A percentile compares a stretch with the other conserved stretches of the same genome.
These are phyloP conservation scores for Xanthorhoe designata DNA, from an alignment of 2,888 invertebrate genomes.

Conservation along the genomic window DNA sequence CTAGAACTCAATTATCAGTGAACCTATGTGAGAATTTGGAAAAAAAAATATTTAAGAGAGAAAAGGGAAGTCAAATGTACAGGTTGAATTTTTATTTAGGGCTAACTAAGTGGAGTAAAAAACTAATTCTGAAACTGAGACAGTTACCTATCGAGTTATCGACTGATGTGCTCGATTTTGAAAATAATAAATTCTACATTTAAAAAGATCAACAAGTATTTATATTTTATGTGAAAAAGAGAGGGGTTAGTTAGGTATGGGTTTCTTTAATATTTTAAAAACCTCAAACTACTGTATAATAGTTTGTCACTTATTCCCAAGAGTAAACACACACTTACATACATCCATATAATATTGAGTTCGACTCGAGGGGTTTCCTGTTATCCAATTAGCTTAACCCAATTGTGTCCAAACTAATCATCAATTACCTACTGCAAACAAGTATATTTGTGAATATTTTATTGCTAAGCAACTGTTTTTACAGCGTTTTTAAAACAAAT, in stretches of 20 bases:
- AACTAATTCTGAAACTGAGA: no score
- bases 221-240: no score
- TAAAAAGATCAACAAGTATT: no score
- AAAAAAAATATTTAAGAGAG: no score
- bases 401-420: slow-evolving; percentile 71
- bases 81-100: no score
- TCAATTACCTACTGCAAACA: slow-evolving; percentile 59
- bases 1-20: no score
- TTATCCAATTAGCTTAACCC: slow-evolving; percentile 79
- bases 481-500: not conserved
- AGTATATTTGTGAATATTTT: slow-evolving; percentile 45
- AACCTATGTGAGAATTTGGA: no score
- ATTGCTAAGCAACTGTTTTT: slow-evolving; percentile 20
- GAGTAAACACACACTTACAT: slow-evolving; percentile 38
- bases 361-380: slow-evolving; percentile 71
- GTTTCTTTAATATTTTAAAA: not conserved
- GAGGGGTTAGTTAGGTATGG: no score
- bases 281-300: not conserved
- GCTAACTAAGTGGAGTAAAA: no score
- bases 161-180: not conserved
- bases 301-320: slow-evolving; percentile 31
- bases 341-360: slow-evolving; percentile 53
- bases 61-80: not conserved
- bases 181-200: no score
- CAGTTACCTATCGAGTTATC: no score